phyloP scores from a whole-genome alignment of 2,113 vertebrate species.

The Athene noctua region DNA sequence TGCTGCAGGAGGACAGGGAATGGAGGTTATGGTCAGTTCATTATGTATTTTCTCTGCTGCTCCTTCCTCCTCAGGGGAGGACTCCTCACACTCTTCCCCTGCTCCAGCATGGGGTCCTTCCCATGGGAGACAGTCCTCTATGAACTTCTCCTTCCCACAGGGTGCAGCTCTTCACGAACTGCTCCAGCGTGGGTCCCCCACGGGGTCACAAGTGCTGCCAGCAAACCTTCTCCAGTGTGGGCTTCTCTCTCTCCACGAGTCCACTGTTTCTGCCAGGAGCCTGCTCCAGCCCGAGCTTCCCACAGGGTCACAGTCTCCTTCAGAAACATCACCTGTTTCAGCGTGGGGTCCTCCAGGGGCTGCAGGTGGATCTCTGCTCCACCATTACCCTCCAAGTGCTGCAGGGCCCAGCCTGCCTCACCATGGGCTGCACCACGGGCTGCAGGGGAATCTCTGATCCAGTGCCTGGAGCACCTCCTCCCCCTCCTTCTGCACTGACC shows the following conservation, averaged over 20 bases:
- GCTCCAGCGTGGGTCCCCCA: too few relatives aligned
- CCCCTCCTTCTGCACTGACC: background rate
- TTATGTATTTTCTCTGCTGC: background rate
- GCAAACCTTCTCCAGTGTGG: background rate
- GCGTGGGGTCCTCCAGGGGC: background rate
- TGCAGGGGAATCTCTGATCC: background rate
- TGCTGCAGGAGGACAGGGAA: background rate
- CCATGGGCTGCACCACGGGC: background rate
- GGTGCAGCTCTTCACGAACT: background rate
- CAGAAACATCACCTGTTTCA: background rate
- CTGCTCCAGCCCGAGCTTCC: background rate
- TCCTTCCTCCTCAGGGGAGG: background rate
- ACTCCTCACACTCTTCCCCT: background rate
- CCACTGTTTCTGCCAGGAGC: background rate
- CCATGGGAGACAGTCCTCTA: background rate
- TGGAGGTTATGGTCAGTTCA: too few relatives aligned
- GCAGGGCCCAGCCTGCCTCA: background rate
- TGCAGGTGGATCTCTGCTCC: background rate
- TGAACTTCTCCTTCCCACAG: background rate
- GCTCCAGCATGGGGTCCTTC: background rate
- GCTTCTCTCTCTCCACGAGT: background rate
- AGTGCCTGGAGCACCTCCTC: background rate
- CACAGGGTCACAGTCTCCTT: background rate
- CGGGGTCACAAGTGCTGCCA: background rate
- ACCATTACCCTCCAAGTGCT: background rate